Evolutionary conservation across 2,888 invertebrate species (phyloP).

Genomic region (Adelphocoris suturalis): DNA sequence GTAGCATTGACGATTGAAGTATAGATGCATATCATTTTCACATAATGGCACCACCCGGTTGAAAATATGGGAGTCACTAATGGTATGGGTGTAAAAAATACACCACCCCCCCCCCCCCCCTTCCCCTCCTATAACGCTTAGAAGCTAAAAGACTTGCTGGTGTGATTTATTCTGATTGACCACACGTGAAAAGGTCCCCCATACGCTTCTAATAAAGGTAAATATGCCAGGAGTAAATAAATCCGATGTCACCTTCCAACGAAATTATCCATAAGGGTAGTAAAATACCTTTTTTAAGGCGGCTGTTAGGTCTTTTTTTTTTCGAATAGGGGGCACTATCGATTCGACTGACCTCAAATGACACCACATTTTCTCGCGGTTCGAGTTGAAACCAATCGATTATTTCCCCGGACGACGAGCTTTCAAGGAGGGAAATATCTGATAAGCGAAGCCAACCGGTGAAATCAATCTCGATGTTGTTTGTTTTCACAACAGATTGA

Average conservation of each 20-base stretch:
- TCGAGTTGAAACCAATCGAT: not conserved
- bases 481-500: not conserved
- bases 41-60: too few species aligned
- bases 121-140: too few species aligned
- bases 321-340: constrained; percentile 12
- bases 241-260: constrained; percentile 8
- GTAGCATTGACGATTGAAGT: too few species aligned
- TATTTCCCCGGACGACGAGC: not conserved
- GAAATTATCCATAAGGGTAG: not conserved
- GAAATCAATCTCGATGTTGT: constrained; percentile 31
- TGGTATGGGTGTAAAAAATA: not conserved
- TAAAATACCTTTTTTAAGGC: not conserved
- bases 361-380: not conserved
- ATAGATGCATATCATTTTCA: too few species aligned
- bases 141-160: not conserved
- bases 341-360: not conserved
- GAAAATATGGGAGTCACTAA: not conserved
- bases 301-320: not conserved
- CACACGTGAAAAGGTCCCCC: not conserved
- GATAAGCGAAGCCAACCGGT: not conserved
- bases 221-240: not conserved
- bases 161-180: constrained; percentile 25
- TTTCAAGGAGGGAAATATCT: constrained; percentile 21
- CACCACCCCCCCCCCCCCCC: too few species aligned
- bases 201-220: not conserved